Percentiles rank a stretch among this genome's conserved stretches.
Evolutionary conservation across 2,113 vertebrate species (phyloP).

Genomic region (Neodontobutis hainanensis): DNA sequence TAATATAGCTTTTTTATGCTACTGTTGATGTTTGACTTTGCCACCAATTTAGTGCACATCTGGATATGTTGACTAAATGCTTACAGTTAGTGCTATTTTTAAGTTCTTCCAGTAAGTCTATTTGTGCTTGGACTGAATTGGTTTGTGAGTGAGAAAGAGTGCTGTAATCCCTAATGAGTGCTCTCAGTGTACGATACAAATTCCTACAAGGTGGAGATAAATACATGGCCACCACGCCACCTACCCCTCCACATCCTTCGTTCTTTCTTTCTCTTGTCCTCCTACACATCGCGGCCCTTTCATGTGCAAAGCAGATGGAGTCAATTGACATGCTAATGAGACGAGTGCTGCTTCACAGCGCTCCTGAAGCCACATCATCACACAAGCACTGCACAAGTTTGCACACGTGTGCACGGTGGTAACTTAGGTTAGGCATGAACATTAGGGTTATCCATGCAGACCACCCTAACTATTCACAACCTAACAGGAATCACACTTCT

Average conservation of each 20-base stretch:
- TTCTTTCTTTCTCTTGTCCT: conserved; percentile 75
- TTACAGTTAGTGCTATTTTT: conserved; percentile 4
- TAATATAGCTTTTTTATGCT: conserved; percentile 27
- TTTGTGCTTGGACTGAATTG: conserved; percentile 9
- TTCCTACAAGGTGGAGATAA: conserved; percentile 76
- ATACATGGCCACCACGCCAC: conserved; percentile 50
- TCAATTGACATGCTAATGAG: conserved; percentile 90
- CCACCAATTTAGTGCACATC: conserved; percentile 30
- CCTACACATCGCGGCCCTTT: conserved; percentile 78
- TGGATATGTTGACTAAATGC: conserved; percentile 15
- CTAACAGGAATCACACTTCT: not conserved
- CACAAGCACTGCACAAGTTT: conserved; percentile 19
- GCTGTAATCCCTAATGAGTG: conserved; percentile 70
- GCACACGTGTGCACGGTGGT: conserved; percentile 11
- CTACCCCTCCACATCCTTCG: conserved; percentile 46
- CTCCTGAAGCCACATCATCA: conserved; percentile 67
- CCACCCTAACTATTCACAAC: not conserved
- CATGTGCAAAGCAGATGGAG: conserved; percentile 88
- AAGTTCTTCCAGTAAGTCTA: conserved; percentile 13
- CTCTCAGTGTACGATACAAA: conserved; percentile 67
- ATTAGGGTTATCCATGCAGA: conserved; percentile 13
- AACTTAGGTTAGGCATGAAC: conserved; percentile 24
- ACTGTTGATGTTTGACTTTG: conserved; percentile 30
- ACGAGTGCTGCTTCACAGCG: conserved; percentile 79
- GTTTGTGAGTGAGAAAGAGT: conserved; percentile 1